Percentiles rank a stretch among this genome's conserved stretches.
Conservation (phyloP, 2,113 vertebrate species). For the Accipiter virgatus region DNA sequence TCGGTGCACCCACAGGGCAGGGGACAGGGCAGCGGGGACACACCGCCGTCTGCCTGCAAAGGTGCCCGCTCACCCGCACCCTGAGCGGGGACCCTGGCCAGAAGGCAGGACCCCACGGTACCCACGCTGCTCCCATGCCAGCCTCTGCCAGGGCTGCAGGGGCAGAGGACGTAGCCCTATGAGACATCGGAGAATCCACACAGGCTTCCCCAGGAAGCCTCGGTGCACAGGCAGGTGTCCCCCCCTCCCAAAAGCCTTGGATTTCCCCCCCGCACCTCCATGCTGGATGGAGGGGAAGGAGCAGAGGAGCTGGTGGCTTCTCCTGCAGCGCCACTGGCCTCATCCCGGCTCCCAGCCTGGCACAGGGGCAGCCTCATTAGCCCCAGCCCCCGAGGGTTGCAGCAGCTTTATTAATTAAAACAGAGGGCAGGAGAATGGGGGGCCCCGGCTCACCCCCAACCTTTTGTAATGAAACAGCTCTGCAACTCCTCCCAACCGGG, state of each 20-base stretch:
- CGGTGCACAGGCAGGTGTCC: rapidly evolving
- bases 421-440: background rate
- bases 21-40: background rate
- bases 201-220: rapidly evolving
- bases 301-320: background rate
- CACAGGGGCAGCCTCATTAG: rapidly evolving
- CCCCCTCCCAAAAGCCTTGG: rapidly evolving
- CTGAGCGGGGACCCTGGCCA: background rate
- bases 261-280: no score
- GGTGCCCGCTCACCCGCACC: background rate
- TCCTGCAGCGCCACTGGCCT: background rate
- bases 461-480: background rate
- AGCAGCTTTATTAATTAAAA: background rate
- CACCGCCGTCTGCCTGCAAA: rapidly evolving
- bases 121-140: background rate
- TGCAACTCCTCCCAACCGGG: rapidly evolving
- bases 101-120: background rate
- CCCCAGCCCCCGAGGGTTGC: rapidly evolving
- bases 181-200: background rate
- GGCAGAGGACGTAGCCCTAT: rapidly evolving
- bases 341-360: background rate
- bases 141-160: background rate
- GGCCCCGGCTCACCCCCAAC: background rate
- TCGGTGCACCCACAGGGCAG: background rate
- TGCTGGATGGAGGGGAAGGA: background rate